A percentile compares a stretch with the other conserved stretches of the same genome.
Evolutionary conservation across 2,888 invertebrate species (phyloP).

Genomic region (Cylloceria caligata): DNA sequence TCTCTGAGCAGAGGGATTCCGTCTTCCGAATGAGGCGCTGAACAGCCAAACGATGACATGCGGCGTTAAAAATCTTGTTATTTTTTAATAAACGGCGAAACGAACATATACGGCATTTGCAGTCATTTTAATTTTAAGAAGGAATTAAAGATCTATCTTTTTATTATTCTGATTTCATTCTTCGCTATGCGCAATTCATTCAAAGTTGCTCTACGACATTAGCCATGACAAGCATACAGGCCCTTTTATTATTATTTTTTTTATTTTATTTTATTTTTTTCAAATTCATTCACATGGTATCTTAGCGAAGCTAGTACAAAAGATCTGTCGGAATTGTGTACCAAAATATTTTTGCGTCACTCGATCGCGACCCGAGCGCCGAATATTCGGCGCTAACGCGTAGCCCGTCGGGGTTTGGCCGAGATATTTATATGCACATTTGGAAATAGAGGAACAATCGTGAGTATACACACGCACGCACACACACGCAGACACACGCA

Average conservation of each 20-base stretch:
- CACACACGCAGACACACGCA: slow-evolving; percentile 40
- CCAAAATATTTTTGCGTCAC: slow-evolving; percentile 61
- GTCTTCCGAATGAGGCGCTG: slow-evolving; percentile 14
- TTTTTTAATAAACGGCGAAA: slow-evolving; percentile 64
- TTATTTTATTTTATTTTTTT: neutral
- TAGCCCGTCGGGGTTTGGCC: slow-evolving; percentile 38
- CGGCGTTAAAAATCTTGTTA: slow-evolving; percentile 53
- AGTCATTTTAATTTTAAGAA: slow-evolving; percentile 49
- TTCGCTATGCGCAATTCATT: neutral
- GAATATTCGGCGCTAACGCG: neutral
- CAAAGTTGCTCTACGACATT: slow-evolving; percentile 3
- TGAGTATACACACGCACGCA: slow-evolving; percentile 54
- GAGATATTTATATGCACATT: slow-evolving; percentile 56
- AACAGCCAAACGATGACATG: slow-evolving; percentile 9
- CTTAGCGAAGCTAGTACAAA: slow-evolving; percentile 65
- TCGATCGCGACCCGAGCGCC: slow-evolving; percentile 14
- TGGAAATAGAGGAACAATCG: slow-evolving; percentile 58
- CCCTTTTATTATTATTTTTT: slow-evolving; percentile 1
- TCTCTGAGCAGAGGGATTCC: slow-evolving; percentile 17
- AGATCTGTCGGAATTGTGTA: slow-evolving; percentile 62
- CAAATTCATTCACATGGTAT: slow-evolving; percentile 4
- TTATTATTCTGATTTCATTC: neutral
- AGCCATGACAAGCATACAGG: slow-evolving; percentile 2
- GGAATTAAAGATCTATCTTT: slow-evolving; percentile 13
- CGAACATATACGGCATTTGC: slow-evolving; percentile 63